Evolutionary conservation across 2,797 vertebrate genomes (phyloP).

Genomic region (Heteromormyrus szaboi): DNA sequence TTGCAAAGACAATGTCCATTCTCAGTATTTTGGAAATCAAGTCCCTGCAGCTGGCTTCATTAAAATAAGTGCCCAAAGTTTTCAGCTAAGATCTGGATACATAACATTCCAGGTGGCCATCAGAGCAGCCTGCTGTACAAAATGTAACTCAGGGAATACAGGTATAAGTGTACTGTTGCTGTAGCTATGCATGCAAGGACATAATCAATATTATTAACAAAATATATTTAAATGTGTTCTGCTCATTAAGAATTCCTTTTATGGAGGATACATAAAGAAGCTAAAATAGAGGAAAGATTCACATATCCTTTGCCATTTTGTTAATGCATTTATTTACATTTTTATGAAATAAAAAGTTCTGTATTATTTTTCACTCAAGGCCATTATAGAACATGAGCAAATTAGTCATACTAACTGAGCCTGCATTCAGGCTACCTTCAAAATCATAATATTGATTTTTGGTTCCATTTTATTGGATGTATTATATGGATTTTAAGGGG

Average conservation of each 20-base stretch:
- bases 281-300: not conserved
- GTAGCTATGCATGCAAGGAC: not conserved
- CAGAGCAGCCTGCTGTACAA: not conserved
- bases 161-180: not conserved
- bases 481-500: not conserved
- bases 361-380: not conserved
- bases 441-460: not conserved
- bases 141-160: not conserved
- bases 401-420: not conserved
- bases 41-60: not conserved
- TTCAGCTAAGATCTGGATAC: not conserved
- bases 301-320: not conserved
- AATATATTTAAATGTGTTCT: not conserved
- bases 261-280: not conserved
- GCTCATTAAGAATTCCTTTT: not conserved
- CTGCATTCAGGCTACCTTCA: not conserved
- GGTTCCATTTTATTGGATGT: not conserved
- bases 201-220: conserved; percentile 25
- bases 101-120: not conserved
- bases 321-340: not conserved
- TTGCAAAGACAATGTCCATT: not conserved
- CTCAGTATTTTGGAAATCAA: not conserved
- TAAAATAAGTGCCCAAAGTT: not conserved
- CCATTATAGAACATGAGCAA: not conserved
- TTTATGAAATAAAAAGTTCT: not conserved